Base-by-base conservation (phyloP, 1,140 invertebrate genomes). In the Bathynomus jamesi region DNA sequence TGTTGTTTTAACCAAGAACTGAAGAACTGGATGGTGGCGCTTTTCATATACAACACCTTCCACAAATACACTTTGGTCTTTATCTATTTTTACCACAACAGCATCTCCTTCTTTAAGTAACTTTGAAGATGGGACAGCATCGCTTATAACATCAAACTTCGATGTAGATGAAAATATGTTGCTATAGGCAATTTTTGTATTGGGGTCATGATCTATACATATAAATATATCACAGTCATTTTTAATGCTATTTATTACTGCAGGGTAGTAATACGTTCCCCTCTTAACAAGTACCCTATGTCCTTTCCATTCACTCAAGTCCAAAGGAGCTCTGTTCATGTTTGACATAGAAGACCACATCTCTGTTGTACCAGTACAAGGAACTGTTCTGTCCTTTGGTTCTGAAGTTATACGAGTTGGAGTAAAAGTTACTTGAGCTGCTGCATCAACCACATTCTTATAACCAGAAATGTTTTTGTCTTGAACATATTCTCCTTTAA, bases 291-390 rank as follows among this genome's bases (percentile, higher is more conserved):
- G 84, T 75, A 96, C 91, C 78, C 93, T 84, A 81, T 95, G 93
- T 78, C 92, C 90, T 73, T 88, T 88, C 94, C 94, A 97, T 81
- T 96, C 93, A 78, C 87, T 90, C 77, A 97, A 85, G 83, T 96
- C 91, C 78, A 96, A 60, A 46, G 72, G 65, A 28, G 66, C 68
- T 29, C 75, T 32, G 17, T 87, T 67, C n/a, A n/a, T n/a, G n/a
- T n/a, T n/a, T n/a, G n/a, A n/a, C 76, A 65, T 13, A 78, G 79
- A 68, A 73, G 74, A 68, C 81, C 69, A 76, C 68, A 69, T 73
- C 46, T 73, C 70, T 32, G 68, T 61, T 13, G 72, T 70, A 29
- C 70, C 61, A 61, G 69, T 65, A 69, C 70, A 70, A 32, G 70
- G 69, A 3, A 68, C 69, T 5, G 69, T 62, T 24, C 67, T 72